Evolutionary conservation across 2,888 invertebrate genomes (phyloP).

Genomic region (Phengaris arion): DNA sequence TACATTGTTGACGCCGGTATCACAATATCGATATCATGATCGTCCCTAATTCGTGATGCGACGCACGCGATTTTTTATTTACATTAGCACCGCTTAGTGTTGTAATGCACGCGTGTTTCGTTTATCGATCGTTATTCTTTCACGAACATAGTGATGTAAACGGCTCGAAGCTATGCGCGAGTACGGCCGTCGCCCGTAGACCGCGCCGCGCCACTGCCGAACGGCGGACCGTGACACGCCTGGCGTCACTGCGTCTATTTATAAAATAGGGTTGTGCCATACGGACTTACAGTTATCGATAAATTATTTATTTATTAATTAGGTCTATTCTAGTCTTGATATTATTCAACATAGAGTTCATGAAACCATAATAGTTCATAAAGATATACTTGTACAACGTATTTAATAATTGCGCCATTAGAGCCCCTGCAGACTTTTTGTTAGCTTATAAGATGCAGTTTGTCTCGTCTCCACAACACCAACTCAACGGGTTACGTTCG

Average conservation of each 20-base stretch:
- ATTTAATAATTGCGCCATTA: not conserved
- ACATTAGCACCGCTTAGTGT: slow-evolving; percentile 33
- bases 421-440: too few species aligned
- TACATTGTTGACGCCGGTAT: slow-evolving; percentile 75
- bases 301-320: slow-evolving; percentile 18
- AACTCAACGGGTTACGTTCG: too few species aligned
- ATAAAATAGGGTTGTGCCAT: slow-evolving; percentile 47
- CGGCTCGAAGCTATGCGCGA: slow-evolving; percentile 38
- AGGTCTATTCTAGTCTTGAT: not conserved
- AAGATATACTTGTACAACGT: not conserved
- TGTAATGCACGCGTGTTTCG: slow-evolving; percentile 40
- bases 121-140: slow-evolving; percentile 45
- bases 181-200: slow-evolving; percentile 51
- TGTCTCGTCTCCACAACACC: too few species aligned
- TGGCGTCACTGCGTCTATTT: slow-evolving; percentile 72
- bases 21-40: slow-evolving; percentile 55
- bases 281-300: slow-evolving; percentile 9
- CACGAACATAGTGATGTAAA: slow-evolving; percentile 35
- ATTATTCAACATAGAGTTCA: not conserved
- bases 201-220: slow-evolving; percentile 66
- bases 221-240: slow-evolving; percentile 29
- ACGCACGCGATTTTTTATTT: slow-evolving; percentile 33
- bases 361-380: not conserved
- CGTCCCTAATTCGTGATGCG: slow-evolving; percentile 42
- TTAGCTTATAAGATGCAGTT: too few species aligned